phyloP scores from a whole-genome alignment of 2,888 invertebrate genomes.

The Apotomis turbidana region DNA sequence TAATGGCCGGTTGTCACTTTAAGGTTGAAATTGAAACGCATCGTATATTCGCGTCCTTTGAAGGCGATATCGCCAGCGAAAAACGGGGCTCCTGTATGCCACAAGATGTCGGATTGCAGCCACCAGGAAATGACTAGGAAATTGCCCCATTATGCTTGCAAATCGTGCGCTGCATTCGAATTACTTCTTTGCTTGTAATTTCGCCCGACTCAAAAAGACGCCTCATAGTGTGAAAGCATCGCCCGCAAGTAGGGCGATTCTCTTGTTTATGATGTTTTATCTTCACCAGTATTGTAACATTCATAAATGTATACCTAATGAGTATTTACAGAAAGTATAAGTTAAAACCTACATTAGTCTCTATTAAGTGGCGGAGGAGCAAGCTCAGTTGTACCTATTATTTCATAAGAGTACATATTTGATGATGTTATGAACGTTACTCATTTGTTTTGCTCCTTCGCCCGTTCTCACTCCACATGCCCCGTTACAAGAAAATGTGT shows the following conservation, averaged over 20 bases:
- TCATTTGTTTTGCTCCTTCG: too few relatives aligned
- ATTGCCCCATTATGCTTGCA: conserved; percentile 80
- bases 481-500: too few relatives aligned
- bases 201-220: conserved; percentile 62
- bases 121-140: conserved; percentile 78
- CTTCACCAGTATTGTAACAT: too few relatives aligned
- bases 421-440: too few relatives aligned
- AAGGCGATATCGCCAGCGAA: conserved; percentile 39
- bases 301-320: too few relatives aligned
- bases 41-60: conserved; percentile 32
- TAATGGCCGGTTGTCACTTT: not conserved
- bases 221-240: conserved; percentile 32
- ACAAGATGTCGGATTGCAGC: conserved; percentile 76
- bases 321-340: too few relatives aligned
- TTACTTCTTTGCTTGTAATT: conserved; percentile 78
- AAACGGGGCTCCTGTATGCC: conserved; percentile 51
- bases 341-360: too few relatives aligned
- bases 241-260: conserved; percentile 17
- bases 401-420: too few relatives aligned
- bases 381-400: too few relatives aligned
- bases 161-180: conserved; percentile 80
- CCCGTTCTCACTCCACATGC: too few relatives aligned
- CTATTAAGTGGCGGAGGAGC: too few relatives aligned
- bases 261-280: not conserved
- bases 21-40: conserved; percentile 19